Percentiles rank a stretch among this genome's conserved stretches.
phyloP scores from a whole-genome alignment of 2,888 invertebrate species.

The Argyresthia albistria region DNA sequence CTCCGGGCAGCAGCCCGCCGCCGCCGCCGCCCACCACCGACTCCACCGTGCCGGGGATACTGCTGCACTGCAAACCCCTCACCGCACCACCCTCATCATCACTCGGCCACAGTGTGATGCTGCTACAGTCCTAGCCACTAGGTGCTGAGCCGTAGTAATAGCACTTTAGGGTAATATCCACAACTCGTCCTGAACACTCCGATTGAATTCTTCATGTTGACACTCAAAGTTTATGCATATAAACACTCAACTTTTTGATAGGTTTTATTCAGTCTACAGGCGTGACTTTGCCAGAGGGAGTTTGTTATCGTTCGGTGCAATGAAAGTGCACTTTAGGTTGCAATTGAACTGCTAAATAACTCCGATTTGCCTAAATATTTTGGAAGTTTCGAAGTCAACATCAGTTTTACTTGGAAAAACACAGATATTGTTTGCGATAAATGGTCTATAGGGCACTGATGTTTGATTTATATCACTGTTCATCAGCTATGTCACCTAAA shows the following conservation, averaged over 20 bases:
- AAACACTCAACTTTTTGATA: constrained; percentile 8
- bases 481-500: not conserved
- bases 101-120: constrained; percentile 17
- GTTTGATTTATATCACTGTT: not conserved
- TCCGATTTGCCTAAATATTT: constrained; percentile 22
- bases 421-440: not conserved
- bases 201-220: constrained; percentile 46
- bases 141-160: constrained; percentile 47
- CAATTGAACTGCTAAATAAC: not conserved
- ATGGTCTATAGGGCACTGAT: not conserved
- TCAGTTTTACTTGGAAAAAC: constrained; percentile 10
- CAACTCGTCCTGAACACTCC: constrained; percentile 51
- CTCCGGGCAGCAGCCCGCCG: constrained; percentile 77
- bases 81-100: constrained; percentile 46
- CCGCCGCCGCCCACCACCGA: constrained; percentile 83
- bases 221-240: constrained; percentile 18
- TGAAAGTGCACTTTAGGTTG: not conserved
- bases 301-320: not conserved
- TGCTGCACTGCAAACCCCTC: constrained; percentile 21
- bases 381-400: constrained; percentile 42
- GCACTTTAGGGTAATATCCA: constrained; percentile 41
- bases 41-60: constrained; percentile 72
- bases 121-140: constrained; percentile 22
- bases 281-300: not conserved
- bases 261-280: not conserved